Evolutionary conservation across 2,888 invertebrate species (phyloP).

Genomic region (Molorchus minor): DNA sequence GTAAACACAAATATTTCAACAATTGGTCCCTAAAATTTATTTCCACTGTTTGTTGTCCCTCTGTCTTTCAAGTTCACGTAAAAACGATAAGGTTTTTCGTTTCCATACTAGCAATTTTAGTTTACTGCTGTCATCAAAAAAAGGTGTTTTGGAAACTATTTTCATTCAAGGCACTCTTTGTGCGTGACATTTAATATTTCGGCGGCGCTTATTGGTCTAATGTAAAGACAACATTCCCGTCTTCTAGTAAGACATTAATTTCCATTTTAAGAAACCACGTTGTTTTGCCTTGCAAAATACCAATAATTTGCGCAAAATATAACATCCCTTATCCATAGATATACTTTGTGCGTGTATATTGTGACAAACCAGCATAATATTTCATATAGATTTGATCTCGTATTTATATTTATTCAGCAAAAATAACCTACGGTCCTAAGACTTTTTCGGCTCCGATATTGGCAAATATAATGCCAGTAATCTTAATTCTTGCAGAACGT

Average conservation of each 20-base stretch:
- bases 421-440: no score
- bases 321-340: neutral
- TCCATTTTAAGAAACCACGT: neutral
- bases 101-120: neutral
- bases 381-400: no score
- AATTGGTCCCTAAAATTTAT: conserved; percentile 8
- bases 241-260: neutral
- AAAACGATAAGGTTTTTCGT: neutral
- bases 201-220: conserved; percentile 5
- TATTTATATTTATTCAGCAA: no score
- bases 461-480: no score
- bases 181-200: conserved; percentile 24
- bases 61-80: no score
- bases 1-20: no score
- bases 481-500: no score
- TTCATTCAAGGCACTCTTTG: conserved; percentile 29
- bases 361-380: conserved; percentile 20
- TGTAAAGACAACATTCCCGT: neutral
- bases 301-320: conserved; percentile 9
- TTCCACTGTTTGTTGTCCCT: neutral
- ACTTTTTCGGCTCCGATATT: no score
- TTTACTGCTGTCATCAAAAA: neutral
- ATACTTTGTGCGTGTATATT: conserved; percentile 23
- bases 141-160: neutral
- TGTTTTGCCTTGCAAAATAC: neutral